Base-by-base conservation (phyloP, 2,797 vertebrate species). In the Phataginus tetradactyla region DNA sequence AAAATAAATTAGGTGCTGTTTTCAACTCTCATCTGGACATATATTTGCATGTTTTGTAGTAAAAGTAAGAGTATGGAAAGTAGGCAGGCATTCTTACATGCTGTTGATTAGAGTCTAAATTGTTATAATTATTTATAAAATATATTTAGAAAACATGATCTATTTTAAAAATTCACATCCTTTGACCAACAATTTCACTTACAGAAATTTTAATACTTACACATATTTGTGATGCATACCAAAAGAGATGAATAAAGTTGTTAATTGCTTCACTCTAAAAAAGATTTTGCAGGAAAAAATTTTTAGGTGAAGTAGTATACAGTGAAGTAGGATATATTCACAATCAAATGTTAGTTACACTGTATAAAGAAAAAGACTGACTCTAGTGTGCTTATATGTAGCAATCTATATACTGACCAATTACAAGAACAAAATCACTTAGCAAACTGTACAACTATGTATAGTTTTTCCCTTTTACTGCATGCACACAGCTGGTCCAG, bases 151-250 rank as follows among this genome's bases (percentile, higher is more conserved):
- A 79, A 77, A 75, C 7, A 83, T 66, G 13, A n/a, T 72, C 34
- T 66, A 74, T 45, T 74, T 91, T 21, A 68, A 61, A 71, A 83
- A 34, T 57, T 68, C 45, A 4, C 14, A 20, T 78, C 63, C 59
- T 88, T 81, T 87, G 51, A 74, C 21, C 32, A 94, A 86, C 0
- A n/a, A 85, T 34, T 88, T 18, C 1, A 74, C 4, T 74, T 78
- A 11, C 57, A 90, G 64, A 87, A 86, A 79, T 79, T 42, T 61
- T 92, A 93, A 91, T 77, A 74, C 87, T 81, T 69, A 66, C 4
- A 49, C 17, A 15, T n/a, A 61, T 75, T 80, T 90, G 14, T 37
- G 55, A 74, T 51, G 6, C 14, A 27, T 63, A 34, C 7, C 27
- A 80, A 55, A 37, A 80, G 12, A 89, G 25, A 69, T 21, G 29